These are phyloP conservation scores for Mormyrops boulengeri DNA, from an alignment of 2,797 vertebrate genomes.

Conservation along the genomic window DNA sequence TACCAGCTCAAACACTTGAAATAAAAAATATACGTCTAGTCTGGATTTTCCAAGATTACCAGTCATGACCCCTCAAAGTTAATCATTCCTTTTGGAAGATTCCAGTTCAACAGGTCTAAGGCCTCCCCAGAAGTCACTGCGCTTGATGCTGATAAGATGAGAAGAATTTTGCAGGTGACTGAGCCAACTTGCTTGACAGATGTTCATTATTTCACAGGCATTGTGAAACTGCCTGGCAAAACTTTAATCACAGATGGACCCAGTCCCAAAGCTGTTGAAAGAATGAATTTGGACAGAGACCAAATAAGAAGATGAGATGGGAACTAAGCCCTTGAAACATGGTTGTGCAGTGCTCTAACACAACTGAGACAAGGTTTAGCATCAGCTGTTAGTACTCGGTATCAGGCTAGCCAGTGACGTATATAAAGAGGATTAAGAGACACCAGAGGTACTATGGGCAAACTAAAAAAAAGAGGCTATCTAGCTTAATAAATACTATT, in stretches of 20 bases:
- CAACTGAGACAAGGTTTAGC: background rate
- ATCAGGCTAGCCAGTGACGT: background rate
- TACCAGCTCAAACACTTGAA: background rate
- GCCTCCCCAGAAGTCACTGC: too few relatives aligned
- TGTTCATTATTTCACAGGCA: background rate
- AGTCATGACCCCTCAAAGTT: background rate
- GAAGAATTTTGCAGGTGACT: background rate
- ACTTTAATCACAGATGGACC: background rate
- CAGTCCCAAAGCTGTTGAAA: background rate
- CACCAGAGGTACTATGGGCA: background rate
- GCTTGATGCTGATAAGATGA: background rate
- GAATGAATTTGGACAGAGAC: background rate
- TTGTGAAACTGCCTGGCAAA: background rate
- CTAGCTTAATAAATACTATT: background rate
- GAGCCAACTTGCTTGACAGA: background rate
- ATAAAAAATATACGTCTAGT: background rate
- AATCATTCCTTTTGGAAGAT: background rate
- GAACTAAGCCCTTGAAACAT: background rate
- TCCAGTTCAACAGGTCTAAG: background rate
- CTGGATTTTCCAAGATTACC: background rate
- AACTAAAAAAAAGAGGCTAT: background rate
- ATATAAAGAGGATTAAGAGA: background rate
- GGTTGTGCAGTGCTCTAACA: background rate
- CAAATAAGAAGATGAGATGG: background rate
- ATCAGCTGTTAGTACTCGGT: background rate